Base-by-base conservation (phyloP, 2,888 invertebrate genomes). In the Rhagonycha fulva region DNA sequence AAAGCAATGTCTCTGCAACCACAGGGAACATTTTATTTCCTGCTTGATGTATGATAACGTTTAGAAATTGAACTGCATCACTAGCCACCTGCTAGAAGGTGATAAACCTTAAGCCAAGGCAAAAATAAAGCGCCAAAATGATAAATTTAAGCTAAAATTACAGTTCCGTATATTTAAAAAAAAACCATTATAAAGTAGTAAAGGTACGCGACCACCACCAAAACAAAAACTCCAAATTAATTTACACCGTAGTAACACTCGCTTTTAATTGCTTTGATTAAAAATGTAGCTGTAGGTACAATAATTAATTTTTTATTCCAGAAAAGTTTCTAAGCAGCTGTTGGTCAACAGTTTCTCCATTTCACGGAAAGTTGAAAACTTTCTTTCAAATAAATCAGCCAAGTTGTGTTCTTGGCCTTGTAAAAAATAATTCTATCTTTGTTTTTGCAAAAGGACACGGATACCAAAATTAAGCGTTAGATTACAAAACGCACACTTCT, bases 71-170 rank as follows among this genome's bases (percentile, higher is more conserved):
- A 84, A 84, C 83, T 84, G 83, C 84, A 83, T 83, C 80, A 81
- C 83, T 81, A 79, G 81, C 80, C 80, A 83, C 84, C 85, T 85
- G 85, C 82, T 82, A 78, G 80, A 80, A 81, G 81, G 83, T 84
- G 85, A 85, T 85, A 85, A 85, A 84, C 84, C 83, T 81, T 47
- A 79, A 80, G 81, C 78, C 79, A 83, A 80, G 81, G 83, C 83
- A 83, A 82, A 84, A 84, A 84, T 83, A 85, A 83, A 81, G 84
- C 83, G 83, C 81, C 82, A 84, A 84, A 83, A 85, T 83, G 85
- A 85, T 86, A 85, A 85, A 85, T 47, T 47, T n/a, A n/a, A 47
- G 47, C n/a, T 47, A 47, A 47, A 47, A 47, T 47, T 47, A n/a
- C 7, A 47, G 47, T 47, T n/a, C n/a, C n/a, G 7, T 19, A n/a